Evolutionary conservation across 2,113 vertebrate genomes (phyloP).

Genomic region (Origma solitaria): DNA sequence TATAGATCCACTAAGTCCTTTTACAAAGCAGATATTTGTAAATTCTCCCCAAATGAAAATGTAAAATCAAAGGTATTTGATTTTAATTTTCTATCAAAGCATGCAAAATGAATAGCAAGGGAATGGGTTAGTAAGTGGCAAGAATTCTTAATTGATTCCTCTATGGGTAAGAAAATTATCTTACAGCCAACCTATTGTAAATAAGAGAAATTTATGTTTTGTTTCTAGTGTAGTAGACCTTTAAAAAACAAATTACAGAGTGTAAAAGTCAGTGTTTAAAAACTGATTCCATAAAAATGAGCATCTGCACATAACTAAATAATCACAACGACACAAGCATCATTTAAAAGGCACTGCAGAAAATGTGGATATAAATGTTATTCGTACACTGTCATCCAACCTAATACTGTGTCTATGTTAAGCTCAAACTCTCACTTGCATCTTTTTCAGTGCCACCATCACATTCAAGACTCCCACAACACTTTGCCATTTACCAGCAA

Average conservation of each 20-base stretch:
- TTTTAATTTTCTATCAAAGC: not conserved
- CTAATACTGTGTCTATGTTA: not conserved
- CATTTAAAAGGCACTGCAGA: slow-evolving; percentile 3
- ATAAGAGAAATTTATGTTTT: not conserved
- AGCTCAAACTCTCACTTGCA: not conserved
- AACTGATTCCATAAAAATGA: not conserved
- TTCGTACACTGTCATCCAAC: not conserved
- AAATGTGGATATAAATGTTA: slow-evolving; percentile 4
- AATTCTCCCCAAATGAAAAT: not conserved
- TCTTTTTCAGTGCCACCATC: not conserved
- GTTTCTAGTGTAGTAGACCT: not conserved
- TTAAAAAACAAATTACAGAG: slow-evolving; percentile 31
- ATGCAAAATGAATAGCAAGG: not conserved
- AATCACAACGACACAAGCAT: not conserved
- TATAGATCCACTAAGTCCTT: not conserved
- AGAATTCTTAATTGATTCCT: slow-evolving; percentile 1
- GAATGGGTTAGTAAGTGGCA: not conserved
- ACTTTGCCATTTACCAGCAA: not conserved
- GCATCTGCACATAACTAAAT: slow-evolving; percentile 13
- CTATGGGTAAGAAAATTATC: not conserved
- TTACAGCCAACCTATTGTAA: not conserved
- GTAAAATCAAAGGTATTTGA: not conserved
- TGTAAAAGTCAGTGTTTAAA: not conserved
- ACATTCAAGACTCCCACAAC: not conserved
- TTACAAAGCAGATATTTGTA: not conserved